Percentiles rank a stretch among this genome's conserved stretches.
These are phyloP conservation scores for Microcebus ravelobensis DNA, from an alignment of 2,113 vertebrate genomes.

Conservation along the genomic window DNA sequence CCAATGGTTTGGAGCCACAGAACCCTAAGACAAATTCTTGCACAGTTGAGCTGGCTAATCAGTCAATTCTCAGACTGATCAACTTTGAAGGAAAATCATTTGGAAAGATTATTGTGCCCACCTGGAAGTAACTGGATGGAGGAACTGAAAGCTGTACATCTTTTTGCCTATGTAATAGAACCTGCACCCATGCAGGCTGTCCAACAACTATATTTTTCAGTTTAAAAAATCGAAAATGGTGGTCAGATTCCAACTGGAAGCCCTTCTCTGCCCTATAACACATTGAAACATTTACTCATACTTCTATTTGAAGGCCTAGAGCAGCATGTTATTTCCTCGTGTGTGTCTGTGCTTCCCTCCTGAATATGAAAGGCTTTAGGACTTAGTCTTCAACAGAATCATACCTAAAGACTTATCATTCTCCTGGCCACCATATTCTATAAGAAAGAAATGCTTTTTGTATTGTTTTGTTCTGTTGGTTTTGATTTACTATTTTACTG, in stretches of 20 bases:
- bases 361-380: neutral
- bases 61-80: slow-evolving; percentile 56
- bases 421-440: neutral
- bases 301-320: neutral
- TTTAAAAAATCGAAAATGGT: slow-evolving; percentile 35
- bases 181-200: neutral
- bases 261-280: neutral
- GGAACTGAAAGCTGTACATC: neutral
- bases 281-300: neutral
- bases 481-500: neutral
- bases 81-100: slow-evolving; percentile 69
- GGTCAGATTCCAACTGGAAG: neutral
- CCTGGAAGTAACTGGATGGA: slow-evolving; percentile 57
- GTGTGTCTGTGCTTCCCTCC: accelerated
- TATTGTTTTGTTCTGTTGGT: neutral
- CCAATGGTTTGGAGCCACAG: slow-evolving; percentile 32
- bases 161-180: slow-evolving; percentile 1
- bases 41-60: slow-evolving; percentile 66
- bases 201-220: neutral
- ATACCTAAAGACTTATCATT: neutral
- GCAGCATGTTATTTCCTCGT: neutral
- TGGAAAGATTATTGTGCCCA: slow-evolving; percentile 60
- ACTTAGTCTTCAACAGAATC: neutral
- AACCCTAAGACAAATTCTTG: slow-evolving; percentile 46
- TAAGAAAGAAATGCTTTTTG: neutral